Conservation (phyloP, 2,888 invertebrate genomes). For the Lypha dubia region DNA sequence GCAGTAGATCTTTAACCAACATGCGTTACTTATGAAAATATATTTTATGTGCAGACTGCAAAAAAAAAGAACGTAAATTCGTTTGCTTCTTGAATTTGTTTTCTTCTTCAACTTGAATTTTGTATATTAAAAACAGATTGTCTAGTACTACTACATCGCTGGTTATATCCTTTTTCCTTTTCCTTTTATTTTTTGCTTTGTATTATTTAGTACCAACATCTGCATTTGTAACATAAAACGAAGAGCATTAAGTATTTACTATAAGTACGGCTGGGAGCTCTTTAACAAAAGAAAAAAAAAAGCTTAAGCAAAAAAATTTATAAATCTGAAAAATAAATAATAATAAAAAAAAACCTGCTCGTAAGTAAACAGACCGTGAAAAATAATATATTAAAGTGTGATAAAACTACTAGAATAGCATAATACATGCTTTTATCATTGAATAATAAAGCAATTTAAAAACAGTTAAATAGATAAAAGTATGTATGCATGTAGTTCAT, state of each 20-base stretch:
- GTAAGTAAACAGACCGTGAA: not conserved
- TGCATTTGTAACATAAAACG: not conserved
- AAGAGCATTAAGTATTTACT: not conserved
- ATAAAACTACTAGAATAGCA: not conserved
- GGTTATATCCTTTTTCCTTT: not conserved
- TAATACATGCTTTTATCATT: slow-evolving; percentile 12
- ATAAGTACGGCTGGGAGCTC: not conserved
- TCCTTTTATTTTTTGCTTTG: not conserved
- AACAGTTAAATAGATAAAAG: not conserved
- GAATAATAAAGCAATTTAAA: slow-evolving; percentile 44
- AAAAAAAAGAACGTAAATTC: not conserved
- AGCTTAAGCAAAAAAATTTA: not conserved
- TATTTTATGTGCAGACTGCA: not conserved
- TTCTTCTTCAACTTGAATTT: not conserved
- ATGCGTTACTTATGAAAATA: not conserved
- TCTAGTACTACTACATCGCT: not conserved
- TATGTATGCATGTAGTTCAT: too few species aligned
- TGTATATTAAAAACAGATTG: not conserved
- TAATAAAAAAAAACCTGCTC: not conserved
- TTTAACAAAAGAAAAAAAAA: not conserved
- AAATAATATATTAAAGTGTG: slow-evolving; percentile 18
- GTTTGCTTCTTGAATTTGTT: not conserved
- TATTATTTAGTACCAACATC: not conserved
- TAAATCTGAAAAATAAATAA: not conserved
- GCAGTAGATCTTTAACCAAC: too few species aligned